A percentile compares a stretch with the other conserved stretches of the same genome.
Conservation (phyloP, 2,888 invertebrate species). For the Dryocosmus kuriphilus region DNA sequence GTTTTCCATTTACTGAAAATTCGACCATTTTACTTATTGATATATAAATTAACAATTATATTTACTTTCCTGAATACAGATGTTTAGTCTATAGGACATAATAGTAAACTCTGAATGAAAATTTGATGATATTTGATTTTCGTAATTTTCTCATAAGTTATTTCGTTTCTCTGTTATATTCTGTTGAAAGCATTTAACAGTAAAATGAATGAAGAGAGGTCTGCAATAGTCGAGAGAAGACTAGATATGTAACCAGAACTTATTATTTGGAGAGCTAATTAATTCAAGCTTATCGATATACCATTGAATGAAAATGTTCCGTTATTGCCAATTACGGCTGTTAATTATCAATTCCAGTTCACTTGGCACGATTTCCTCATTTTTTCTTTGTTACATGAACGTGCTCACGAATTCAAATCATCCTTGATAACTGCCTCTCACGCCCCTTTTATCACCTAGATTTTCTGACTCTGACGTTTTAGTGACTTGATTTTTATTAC, state of each 20-base stretch:
- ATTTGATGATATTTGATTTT: neutral
- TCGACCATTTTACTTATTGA: neutral
- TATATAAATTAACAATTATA: neutral
- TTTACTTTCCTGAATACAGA: neutral
- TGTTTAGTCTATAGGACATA: neutral
- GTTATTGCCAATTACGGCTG: neutral
- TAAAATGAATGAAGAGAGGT: neutral
- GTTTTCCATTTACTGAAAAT: neutral
- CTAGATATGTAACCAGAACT: neutral
- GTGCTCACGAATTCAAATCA: neutral
- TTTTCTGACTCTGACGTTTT: neutral
- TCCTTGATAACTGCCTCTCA: neutral
- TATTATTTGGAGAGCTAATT: slow-evolving; percentile 13
- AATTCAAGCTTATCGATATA: neutral
- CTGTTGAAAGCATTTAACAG: neutral
- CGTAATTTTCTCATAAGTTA: neutral
- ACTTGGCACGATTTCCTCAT: neutral
- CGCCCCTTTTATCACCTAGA: neutral
- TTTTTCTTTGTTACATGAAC: slow-evolving; percentile 3
- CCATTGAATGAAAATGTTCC: neutral
- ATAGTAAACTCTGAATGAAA: neutral
- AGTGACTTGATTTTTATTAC: neutral
- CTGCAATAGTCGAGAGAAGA: neutral
- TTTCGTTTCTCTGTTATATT: neutral
- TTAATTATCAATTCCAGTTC: slow-evolving; percentile 19